Evolutionary conservation across 2,888 invertebrate species (phyloP).

Genomic region (Drosophila neutralis): DNA sequence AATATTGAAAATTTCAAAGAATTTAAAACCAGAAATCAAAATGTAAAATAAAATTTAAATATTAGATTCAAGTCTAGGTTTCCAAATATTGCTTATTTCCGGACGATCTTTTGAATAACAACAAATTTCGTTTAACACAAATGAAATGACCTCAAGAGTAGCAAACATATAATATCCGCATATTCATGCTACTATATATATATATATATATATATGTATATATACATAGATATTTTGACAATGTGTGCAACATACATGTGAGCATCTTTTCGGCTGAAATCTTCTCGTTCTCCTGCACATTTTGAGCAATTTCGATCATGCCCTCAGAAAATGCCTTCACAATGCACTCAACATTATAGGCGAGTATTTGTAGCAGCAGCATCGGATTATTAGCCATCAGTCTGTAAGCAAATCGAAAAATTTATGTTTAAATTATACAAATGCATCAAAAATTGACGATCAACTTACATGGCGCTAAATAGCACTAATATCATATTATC

Average conservation of each 20-base stretch:
- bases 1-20: background rate
- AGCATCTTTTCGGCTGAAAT: constrained; percentile 83
- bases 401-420: constrained; percentile 74
- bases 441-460: background rate
- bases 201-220: background rate
- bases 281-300: constrained; percentile 83
- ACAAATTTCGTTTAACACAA: background rate
- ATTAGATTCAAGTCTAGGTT: background rate
- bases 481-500: constrained; percentile 84
- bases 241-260: constrained; percentile 75
- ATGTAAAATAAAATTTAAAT: background rate
- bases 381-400: constrained; percentile 87
- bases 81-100: background rate
- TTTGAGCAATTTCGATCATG: constrained; percentile 83
- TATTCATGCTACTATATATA: background rate
- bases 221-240: background rate
- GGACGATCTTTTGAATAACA: background rate
- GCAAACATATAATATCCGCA: background rate
- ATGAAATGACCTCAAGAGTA: background rate
- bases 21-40: background rate
- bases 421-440: background rate
- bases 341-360: constrained; percentile 88
- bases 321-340: constrained; percentile 87
- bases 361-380: constrained; percentile 88
- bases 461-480: constrained; percentile 83